Evolutionary conservation across 2,113 vertebrate species (phyloP), one percentile per base, ranked within the genome.

Genomic region (Nicator chloris): DNA sequence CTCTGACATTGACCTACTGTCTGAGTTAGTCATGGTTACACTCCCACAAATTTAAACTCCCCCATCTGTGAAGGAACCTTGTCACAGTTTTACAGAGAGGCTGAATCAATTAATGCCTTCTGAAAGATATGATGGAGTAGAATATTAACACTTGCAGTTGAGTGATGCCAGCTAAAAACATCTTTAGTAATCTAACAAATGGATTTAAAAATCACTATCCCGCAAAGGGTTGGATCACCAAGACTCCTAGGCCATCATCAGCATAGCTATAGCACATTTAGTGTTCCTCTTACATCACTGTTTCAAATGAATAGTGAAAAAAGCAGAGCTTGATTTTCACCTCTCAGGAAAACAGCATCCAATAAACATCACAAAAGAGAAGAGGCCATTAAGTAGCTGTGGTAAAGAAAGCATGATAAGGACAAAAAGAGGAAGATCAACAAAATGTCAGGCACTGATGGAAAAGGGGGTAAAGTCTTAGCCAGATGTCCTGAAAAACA

Each of bases 51-150:
- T 78, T 73, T 90, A 66, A 96, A 93, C 90, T 94, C 88, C 72
- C 40, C 93, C 90, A 88, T 90, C 90, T 92, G 94, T 92, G 92
- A 95, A 94, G 80, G 21, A 95, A 71, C 90, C 86, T 92, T 93
- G 82, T 88, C 85, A 93, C 70, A 91, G 66, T 82, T 89, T 86
- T 85, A 90, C 64, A 92, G 79, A 49, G 82, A 83, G 76, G 83
- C 68, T 95, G 90, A 96, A 86, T 95, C 94, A 94, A 86, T 93
- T 96, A 92, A 95, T 92, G 88, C 53, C 80, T 92, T 86, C 83
- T 86, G 82, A 92, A 95, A 93, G 82, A 61, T 75, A 45, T 57
- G 64, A 49, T 56, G 76, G 51, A 93, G 65, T 66, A 86, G 60
- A 82, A 88, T 88, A 93, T 95, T 95, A 95, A 96, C 65, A 68